Conservation (phyloP, 2,797 vertebrate species). For the Silurus lanzhouensis region DNA sequence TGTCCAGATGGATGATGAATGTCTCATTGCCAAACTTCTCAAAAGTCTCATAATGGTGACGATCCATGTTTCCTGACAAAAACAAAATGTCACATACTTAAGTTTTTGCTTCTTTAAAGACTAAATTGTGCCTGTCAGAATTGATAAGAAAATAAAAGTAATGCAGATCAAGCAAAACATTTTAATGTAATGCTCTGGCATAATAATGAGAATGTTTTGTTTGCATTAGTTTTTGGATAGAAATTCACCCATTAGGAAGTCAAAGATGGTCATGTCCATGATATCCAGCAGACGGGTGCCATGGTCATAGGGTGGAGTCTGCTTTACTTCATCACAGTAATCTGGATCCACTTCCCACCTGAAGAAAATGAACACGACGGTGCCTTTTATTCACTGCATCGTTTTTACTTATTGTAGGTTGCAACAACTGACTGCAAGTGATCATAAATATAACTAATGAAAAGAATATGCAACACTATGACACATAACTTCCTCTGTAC, state of each 20-base stretch:
- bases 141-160: no score
- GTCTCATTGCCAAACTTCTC: slow-evolving; percentile 98
- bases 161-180: background rate
- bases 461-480: background rate
- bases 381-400: background rate
- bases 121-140: background rate
- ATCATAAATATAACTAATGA: slow-evolving; percentile 7
- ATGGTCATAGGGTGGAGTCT: slow-evolving; percentile 91
- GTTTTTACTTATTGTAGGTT: background rate
- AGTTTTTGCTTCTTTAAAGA: background rate
- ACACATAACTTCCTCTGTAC: background rate
- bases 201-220: background rate
- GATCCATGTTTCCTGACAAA: slow-evolving; percentile 93
- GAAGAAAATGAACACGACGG: slow-evolving; percentile 32
- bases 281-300: slow-evolving; percentile 90
- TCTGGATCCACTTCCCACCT: slow-evolving; percentile 97
- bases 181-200: background rate
- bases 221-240: background rate
- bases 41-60: slow-evolving; percentile 98
- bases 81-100: background rate
- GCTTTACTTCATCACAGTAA: slow-evolving; percentile 96
- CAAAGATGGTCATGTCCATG: slow-evolving; percentile 99
- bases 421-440: background rate
- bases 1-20: slow-evolving; percentile 97
- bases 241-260: slow-evolving; percentile 96